Evolutionary conservation across 2,113 vertebrate species (phyloP).

Genomic region (Setophaga kirtlandii): DNA sequence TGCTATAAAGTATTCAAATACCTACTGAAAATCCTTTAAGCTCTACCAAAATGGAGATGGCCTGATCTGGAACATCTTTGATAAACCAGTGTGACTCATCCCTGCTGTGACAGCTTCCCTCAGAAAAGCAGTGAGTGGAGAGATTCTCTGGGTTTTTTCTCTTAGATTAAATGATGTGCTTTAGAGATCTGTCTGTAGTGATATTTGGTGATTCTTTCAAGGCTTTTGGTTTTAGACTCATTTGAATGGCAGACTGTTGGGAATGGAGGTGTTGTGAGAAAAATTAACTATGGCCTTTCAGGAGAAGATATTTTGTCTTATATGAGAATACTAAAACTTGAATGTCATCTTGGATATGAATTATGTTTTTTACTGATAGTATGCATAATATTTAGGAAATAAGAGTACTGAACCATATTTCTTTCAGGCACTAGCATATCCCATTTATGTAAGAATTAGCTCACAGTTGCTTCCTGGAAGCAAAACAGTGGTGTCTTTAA

Average conservation of each 20-base stretch:
- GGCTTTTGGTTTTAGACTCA: not conserved
- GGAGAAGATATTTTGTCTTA: not conserved
- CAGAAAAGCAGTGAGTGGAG: not conserved
- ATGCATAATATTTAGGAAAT: not conserved
- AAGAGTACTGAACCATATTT: not conserved
- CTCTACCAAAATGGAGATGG: not conserved
- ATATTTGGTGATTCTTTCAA: not conserved
- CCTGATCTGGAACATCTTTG: not conserved
- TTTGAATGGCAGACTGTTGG: not conserved
- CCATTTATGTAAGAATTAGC: not conserved
- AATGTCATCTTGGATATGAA: not conserved
- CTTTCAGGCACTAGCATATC: not conserved
- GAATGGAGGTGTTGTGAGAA: not conserved
- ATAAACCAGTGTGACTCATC: not conserved
- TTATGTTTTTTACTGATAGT: not conserved
- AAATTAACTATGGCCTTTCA: not conserved
- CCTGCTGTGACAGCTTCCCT: not conserved
- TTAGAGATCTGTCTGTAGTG: not conserved
- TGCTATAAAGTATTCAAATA: not conserved
- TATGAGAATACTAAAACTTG: not conserved
- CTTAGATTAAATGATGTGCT: not conserved
- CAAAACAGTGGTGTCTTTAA: not conserved
- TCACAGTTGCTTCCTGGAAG: not conserved
- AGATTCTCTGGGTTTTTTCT: not conserved
- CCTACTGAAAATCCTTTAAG: conserved; percentile 11